Evolutionary conservation across 2,888 invertebrate species (phyloP), one percentile per base, ranked within the genome.

Genomic region (Xylota sylvarum): DNA sequence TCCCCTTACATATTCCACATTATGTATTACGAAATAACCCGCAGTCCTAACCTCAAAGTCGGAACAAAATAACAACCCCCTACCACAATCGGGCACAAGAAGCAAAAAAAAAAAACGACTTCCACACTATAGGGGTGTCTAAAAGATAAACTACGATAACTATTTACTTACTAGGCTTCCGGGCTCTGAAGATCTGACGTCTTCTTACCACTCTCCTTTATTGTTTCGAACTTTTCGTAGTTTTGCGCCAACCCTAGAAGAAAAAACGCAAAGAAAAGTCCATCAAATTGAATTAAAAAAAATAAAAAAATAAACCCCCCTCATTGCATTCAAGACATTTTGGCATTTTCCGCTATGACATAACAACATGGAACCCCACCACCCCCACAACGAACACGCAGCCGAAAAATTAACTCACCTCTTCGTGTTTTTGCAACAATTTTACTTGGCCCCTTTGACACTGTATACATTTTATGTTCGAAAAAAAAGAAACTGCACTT

Each of bases 371-470:
- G 23, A 23, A 60, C 48, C 60, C 86, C 73, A 80, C 73, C 81
- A 76, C 17, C 73, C 50, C 50, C 70, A 69, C 40, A 58, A 7
- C 12, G 9, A 10, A 19, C 23, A 32, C 37, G 43, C 1, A 23
- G 12, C 37, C 43, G 32, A 35, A 27, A 56, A 23, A 23, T 23
- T 23, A 70, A 90, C 90, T 92, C 91, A 96, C 97, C 96, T 94
- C 97, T 94, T 90, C 97, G 94, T 89, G 97, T 96, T 94, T 97
- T 97, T 88, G 97, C 96, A 90, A 96, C 96, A 92, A 97, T 96
- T 94, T 97, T 97, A 93, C 96, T 97, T 88, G 97, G 97, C 88
- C 97, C 96, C 93, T 97, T 97, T 88, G 96, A 96, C 91, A 97
- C 96, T 91, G 97, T 97, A 94, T 97, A 97, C 97, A 97, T 97